A percentile compares a stretch with the other conserved stretches of the same genome.
phyloP scores from a whole-genome alignment of 2,888 invertebrate genomes.

The Orchesella flavescens region DNA sequence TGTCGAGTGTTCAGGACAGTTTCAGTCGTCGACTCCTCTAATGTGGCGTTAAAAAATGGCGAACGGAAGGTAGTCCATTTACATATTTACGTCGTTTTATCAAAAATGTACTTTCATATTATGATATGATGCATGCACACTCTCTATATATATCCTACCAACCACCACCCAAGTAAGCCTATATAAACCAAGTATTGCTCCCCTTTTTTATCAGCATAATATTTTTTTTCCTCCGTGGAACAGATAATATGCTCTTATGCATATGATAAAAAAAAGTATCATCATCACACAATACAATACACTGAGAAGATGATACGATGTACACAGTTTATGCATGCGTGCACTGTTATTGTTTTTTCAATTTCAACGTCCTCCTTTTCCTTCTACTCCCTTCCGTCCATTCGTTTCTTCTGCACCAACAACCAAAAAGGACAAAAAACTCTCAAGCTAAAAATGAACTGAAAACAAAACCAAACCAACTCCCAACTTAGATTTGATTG shows the following conservation, averaged over 20 bases:
- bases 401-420: neutral
- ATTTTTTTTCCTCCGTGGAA: conserved; percentile 4
- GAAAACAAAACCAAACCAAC: no score
- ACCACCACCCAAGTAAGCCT: neutral
- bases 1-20: conserved; percentile 67
- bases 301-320: no score
- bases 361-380: conserved; percentile 15
- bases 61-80: conserved; percentile 71
- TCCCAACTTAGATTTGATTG: neutral
- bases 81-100: conserved; percentile 70
- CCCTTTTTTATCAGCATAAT: conserved; percentile 9
- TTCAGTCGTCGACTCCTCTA: conserved; percentile 59
- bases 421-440: neutral
- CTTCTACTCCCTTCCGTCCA: conserved; percentile 3
- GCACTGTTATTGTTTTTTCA: conserved; percentile 42
- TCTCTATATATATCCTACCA: neutral
- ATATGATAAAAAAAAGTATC: conserved; percentile 14
- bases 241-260: conserved; percentile 27
- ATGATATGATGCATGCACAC: conserved; percentile 8
- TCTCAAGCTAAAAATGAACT: no score
- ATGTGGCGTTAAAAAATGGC: conserved; percentile 72
- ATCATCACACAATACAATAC: conserved; percentile 12
- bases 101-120: conserved; percentile 40
- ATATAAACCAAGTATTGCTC: neutral
- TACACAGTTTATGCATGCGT: conserved; percentile 15